phyloP scores from a whole-genome alignment of 2,888 invertebrate genomes.

The Chymomyza caudatula region DNA sequence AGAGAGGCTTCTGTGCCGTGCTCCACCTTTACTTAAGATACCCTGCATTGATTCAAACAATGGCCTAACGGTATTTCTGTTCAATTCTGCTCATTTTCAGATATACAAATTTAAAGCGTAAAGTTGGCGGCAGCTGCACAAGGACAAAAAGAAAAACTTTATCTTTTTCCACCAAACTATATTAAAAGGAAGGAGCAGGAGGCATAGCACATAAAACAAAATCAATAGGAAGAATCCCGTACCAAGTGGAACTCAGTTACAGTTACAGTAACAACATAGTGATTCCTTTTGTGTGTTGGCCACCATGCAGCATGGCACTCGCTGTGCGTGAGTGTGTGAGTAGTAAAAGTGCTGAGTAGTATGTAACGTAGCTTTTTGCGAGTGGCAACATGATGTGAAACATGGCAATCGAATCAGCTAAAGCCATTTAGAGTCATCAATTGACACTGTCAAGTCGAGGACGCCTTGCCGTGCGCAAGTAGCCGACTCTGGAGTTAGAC shows the following conservation, averaged over 20 bases:
- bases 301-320: neutral
- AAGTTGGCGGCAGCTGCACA: neutral
- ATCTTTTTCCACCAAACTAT: conserved; percentile 23
- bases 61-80: neutral
- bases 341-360: conserved; percentile 66
- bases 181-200: conserved; percentile 14
- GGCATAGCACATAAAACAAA: conserved; percentile 23
- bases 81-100: neutral
- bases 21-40: neutral
- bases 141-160: conserved; percentile 21
- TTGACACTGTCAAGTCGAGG: conserved; percentile 37
- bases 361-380: conserved; percentile 62
- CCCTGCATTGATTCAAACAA: neutral
- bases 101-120: neutral
- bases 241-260: conserved; percentile 17
- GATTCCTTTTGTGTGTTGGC: neutral
- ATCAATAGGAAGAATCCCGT: conserved; percentile 47
- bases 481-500: neutral
- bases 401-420: conserved; percentile 70
- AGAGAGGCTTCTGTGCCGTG: neutral
- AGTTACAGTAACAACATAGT: neutral
- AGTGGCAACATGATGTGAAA: conserved; percentile 68
- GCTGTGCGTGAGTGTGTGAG: conserved; percentile 19
- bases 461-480: neutral
- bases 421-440: conserved; percentile 70